Base-by-base conservation (phyloP, 2,113 vertebrate species). In the Climacteris rufus region DNA sequence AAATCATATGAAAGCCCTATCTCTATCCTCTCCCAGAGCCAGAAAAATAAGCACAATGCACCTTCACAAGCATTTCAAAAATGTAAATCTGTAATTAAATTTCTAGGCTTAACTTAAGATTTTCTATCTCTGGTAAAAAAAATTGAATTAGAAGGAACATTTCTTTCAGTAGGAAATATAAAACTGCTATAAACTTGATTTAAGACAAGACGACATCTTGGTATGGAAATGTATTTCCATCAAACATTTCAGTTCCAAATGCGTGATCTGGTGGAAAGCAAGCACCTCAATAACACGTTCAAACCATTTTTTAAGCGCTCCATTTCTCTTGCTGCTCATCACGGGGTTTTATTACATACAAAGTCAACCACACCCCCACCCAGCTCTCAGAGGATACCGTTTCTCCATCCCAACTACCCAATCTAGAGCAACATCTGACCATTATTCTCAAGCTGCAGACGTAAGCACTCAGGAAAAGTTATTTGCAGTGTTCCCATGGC, bases 21-120 rank as follows among this genome's bases (percentile, higher is more conserved):
- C 37, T 68, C 84, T 7, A 30, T 52, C 71, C 59, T 75, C 81
- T 70, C 57, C 69, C 57, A 25, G 5, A 87, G 63, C 31, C 4
- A 3, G 59, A 49, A 63, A 72, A 92, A 80, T 37, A 79, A 82
- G 54, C 76, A 35, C 42, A 40, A 31, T 45, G 35, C 52, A 31
- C 72, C 72, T 72, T 65, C 76, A 64, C 44, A 39, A 42, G 53
- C 78, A 69, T 23, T 85, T 91, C 45, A 39, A 81, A 92, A 77
- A 92, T 44, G 45, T 84, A 87, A 77, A 94, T 61, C 65, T 86
- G 91, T 92, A 96, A 96, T 74, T 92, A 94, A 90, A 95, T 68
- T 61, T 75, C 53, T 76, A 83, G 79, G 65, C 75, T 94, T 82
- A 93, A 90, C 81, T 90, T 61, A 74, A 15, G 70, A 92, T 91